phyloP scores from a whole-genome alignment of 2,888 invertebrate genomes.

The Alviniconcha strummeri region DNA sequence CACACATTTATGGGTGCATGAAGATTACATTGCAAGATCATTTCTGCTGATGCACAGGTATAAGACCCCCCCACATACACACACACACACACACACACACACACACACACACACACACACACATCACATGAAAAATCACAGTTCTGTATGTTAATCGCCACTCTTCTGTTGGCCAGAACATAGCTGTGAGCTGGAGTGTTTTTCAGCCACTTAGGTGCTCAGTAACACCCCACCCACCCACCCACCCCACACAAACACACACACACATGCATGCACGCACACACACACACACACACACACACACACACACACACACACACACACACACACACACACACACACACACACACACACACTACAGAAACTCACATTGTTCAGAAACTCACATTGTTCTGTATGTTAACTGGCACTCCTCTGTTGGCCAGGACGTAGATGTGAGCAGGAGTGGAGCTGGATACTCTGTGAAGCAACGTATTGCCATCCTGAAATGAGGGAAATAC shows the following conservation, averaged over 20 bases:
- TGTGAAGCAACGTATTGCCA: slow-evolving; percentile 57
- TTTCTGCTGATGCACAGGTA: too few species aligned
- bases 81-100: neutral
- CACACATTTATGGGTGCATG: too few species aligned
- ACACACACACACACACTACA: neutral
- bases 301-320: neutral
- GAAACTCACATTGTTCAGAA: too few species aligned
- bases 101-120: neutral
- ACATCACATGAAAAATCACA: neutral
- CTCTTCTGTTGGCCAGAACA: slow-evolving; percentile 56
- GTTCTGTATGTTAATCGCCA: slow-evolving; percentile 62
- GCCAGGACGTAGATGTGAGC: slow-evolving; percentile 57
- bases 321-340: slow-evolving; percentile 1
- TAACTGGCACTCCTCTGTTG: slow-evolving; percentile 58
- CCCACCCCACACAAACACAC: neutral
- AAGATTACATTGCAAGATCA: too few species aligned
- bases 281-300: neutral
- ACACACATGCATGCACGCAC: neutral
- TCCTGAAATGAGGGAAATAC: slow-evolving; percentile 42
- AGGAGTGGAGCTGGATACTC: slow-evolving; percentile 49
- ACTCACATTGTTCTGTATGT: slow-evolving; percentile 59
- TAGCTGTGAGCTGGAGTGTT: slow-evolving; percentile 51
- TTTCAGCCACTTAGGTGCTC: too few species aligned
- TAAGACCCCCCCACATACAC: neutral
- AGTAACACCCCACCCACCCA: too few species aligned